Base-by-base conservation (phyloP, 2,888 invertebrate species). In the Thelaira solivaga region DNA sequence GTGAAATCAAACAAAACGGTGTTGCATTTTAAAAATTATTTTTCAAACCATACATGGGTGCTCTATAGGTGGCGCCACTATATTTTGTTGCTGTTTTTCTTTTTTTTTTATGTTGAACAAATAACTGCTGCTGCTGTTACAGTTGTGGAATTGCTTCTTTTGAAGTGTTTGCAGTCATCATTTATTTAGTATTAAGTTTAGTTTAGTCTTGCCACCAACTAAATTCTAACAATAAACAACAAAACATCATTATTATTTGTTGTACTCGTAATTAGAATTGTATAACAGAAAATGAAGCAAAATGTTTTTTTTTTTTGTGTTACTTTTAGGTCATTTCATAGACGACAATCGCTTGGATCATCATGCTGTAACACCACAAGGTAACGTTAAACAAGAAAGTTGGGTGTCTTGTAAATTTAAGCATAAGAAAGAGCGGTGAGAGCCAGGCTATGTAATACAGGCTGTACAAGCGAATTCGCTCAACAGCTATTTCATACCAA, bases 311-410 rank as follows among this genome's bases (percentile, higher is more conserved):
- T 57, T 62, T 3, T 8, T 64, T 68, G n/a, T n/a, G n/a, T 55
- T 72, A 51, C 57, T 80, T 80, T 62, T 62, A 89, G 89, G 88
- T 82, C 89, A 89, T 82, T 86, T 89, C 81, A 84, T 89, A 74
- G 89, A 89, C 81, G 89, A 89, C 83, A 88, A 87, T 81, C 88
- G 89, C 53, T 83, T 89, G 82, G 89, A 89, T 80, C 89, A 89
- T 84, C 89, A 89, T 83, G 84, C 86, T 43, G 84, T 85, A 29
- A 81, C 85, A 55, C 88, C 87, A 80, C 87, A 88, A 83, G 86
- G 87, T 83, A 84, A 85, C n/a, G 74, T 84, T 3, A 47, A 43
- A 18, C 8, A n/a, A 13, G 6, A 13, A 24, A 20, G 1, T 29
- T 29, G 18, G 8, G 49, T 18, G 22, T 22, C 22, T 18, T 49